phyloP scores from a whole-genome alignment of 2,113 vertebrate species.

The Eulemur rufifrons region DNA sequence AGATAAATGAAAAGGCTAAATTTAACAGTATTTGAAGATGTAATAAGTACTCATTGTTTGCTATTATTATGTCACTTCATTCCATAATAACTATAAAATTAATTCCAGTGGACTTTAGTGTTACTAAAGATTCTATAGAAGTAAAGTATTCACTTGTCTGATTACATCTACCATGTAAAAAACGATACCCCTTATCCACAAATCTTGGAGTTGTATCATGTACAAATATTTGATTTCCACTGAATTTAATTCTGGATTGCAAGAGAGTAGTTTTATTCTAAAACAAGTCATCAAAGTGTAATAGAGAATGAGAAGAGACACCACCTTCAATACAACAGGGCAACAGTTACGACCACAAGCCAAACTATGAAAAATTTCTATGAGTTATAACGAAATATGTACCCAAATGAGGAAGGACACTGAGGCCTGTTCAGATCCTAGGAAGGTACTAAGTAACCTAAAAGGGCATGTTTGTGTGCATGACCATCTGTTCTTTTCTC shows the following conservation, averaged over 20 bases:
- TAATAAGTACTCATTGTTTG: neutral
- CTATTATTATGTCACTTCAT: neutral
- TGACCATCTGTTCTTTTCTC: neutral
- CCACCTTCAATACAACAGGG: neutral
- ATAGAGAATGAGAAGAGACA: neutral
- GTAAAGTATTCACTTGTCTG: slow-evolving; percentile 8
- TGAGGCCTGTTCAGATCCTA: neutral
- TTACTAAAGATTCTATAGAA: neutral
- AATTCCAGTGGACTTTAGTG: neutral
- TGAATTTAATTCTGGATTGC: slow-evolving; percentile 6
- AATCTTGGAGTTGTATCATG: neutral
- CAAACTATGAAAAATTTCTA: slow-evolving; percentile 30
- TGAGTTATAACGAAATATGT: neutral
- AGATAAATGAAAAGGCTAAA: slow-evolving; percentile 3
- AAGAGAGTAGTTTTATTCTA: neutral
- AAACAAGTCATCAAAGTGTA: neutral
- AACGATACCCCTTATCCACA: neutral
- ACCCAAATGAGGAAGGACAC: neutral
- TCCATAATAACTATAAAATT: neutral
- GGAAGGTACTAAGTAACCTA: neutral
- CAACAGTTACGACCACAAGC: slow-evolving; percentile 12
- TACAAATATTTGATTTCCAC: neutral
- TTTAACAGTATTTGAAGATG: neutral
- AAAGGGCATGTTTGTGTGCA: neutral
- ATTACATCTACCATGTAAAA: neutral